Percentiles rank a stretch among this genome's conserved stretches.
Evolutionary conservation across 1,140 invertebrate species (phyloP).

Genomic region (Glomeris maerens): DNA sequence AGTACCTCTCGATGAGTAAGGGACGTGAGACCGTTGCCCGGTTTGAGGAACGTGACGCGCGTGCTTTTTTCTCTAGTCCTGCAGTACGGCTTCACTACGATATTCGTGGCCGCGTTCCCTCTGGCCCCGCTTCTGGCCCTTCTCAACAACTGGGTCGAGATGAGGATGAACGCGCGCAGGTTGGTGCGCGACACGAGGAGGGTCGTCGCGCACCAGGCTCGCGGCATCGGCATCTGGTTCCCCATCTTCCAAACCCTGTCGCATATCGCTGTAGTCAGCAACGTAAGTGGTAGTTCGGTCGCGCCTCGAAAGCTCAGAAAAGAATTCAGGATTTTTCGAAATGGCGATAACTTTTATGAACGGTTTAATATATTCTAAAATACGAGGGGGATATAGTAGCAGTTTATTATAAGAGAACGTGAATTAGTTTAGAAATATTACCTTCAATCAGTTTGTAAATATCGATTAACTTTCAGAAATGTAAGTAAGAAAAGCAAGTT

Average conservation of each 20-base stretch:
- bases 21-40: too few relatives aligned
- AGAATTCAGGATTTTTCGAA: too few relatives aligned
- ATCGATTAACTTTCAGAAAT: conserved; percentile 4
- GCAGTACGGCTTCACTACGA: conserved; percentile 74
- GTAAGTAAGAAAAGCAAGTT: too few relatives aligned
- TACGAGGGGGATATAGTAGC: conserved; percentile 4
- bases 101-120: conserved; percentile 72
- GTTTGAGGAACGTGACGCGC: not conserved
- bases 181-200: conserved; percentile 57
- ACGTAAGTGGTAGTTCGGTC: conserved; percentile 41
- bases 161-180: conserved; percentile 66
- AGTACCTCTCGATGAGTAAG: conserved; percentile 76
- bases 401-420: conserved; percentile 3
- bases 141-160: conserved; percentile 68
- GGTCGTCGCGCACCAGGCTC: conserved; percentile 55
- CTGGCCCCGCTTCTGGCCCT: conserved; percentile 65
- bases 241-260: conserved; percentile 51
- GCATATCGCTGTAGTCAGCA: conserved; percentile 55
- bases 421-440: not conserved
- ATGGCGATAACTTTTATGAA: too few relatives aligned
- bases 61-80: conserved; percentile 41
- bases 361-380: too few relatives aligned
- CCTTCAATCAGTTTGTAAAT: conserved; percentile 2
- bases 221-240: conserved; percentile 66
- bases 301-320: too few relatives aligned